Evolutionary conservation across 1,140 invertebrate genomes (phyloP).

Genomic region (Vanessa tameamea): DNA sequence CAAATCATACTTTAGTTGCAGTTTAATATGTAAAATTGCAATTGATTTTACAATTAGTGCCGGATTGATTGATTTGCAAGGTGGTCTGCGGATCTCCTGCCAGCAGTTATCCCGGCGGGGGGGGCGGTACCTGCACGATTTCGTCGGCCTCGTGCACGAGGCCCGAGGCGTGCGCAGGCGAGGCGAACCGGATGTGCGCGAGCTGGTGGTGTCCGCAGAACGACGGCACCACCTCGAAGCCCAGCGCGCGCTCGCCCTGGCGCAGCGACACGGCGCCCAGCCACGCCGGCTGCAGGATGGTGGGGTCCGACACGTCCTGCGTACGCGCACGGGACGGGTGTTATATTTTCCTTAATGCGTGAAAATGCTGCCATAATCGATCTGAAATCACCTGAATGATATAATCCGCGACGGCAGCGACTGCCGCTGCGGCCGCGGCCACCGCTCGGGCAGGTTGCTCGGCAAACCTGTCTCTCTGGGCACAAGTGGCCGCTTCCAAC

Average conservation of each 20-base stretch:
- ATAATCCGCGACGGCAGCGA: constrained; percentile 90
- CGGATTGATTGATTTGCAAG: too few relatives aligned
- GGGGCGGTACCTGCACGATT: constrained; percentile 88
- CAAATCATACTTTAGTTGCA: too few relatives aligned
- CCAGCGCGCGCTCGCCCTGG: constrained; percentile 89
- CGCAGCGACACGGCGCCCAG: constrained; percentile 93
- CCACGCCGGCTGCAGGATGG: constrained; percentile 92
- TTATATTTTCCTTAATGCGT: neutral
- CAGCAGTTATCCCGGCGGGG: too few relatives aligned
- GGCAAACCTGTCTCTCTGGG: constrained; percentile 92
- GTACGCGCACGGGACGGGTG: neutral
- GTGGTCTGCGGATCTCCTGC: too few relatives aligned
- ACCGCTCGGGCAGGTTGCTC: constrained; percentile 89
- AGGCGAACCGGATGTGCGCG: constrained; percentile 91
- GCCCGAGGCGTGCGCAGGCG: constrained; percentile 91
- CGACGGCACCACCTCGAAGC: constrained; percentile 92
- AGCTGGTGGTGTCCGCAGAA: constrained; percentile 93
- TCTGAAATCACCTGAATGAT: constrained; percentile 86
- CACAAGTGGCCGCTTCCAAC: constrained; percentile 92
- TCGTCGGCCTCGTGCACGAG: constrained; percentile 96
- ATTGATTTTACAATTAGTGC: too few relatives aligned
- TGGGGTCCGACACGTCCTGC: constrained; percentile 90
- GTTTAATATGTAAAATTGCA: too few relatives aligned
- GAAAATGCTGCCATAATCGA: too few relatives aligned
- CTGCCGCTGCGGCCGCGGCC: constrained; percentile 84